A percentile compares a stretch with the other conserved stretches of the same genome.
Evolutionary conservation across 2,888 invertebrate genomes (phyloP).

Genomic region (Pantelozetes paolii): DNA sequence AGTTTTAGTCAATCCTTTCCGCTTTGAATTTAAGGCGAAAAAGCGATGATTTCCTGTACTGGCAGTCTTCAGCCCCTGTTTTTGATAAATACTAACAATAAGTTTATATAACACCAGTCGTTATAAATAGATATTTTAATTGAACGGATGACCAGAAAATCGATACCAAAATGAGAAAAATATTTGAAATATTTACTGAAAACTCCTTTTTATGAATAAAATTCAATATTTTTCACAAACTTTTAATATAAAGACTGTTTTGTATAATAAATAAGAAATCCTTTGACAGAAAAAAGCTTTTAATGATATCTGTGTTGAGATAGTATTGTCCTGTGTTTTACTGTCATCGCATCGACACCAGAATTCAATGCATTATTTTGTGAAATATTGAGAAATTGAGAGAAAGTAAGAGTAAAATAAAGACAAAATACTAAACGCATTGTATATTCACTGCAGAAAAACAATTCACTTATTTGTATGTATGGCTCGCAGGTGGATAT

Average conservation of each 20-base stretch:
- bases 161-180: too few species aligned
- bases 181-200: too few species aligned
- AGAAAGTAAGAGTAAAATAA: neutral
- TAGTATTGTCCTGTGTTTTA: neutral
- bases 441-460: neutral
- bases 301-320: neutral
- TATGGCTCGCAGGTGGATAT: conserved; percentile 22
- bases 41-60: too few species aligned
- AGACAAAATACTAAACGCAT: neutral
- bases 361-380: neutral
- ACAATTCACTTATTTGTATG: conserved; percentile 28
- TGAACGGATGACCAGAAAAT: too few species aligned
- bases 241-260: neutral
- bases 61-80: too few species aligned
- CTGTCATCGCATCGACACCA: neutral
- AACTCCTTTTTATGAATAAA: neutral
- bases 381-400: neutral
- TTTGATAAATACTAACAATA: too few species aligned
- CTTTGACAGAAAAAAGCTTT: conserved; percentile 5
- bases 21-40: too few species aligned
- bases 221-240: neutral
- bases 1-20: too few species aligned
- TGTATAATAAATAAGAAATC: neutral
- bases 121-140: too few species aligned
- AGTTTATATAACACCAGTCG: too few species aligned